These are phyloP conservation scores for Phania funesta DNA, from an alignment of 2,888 invertebrate species.

Conservation along the genomic window DNA sequence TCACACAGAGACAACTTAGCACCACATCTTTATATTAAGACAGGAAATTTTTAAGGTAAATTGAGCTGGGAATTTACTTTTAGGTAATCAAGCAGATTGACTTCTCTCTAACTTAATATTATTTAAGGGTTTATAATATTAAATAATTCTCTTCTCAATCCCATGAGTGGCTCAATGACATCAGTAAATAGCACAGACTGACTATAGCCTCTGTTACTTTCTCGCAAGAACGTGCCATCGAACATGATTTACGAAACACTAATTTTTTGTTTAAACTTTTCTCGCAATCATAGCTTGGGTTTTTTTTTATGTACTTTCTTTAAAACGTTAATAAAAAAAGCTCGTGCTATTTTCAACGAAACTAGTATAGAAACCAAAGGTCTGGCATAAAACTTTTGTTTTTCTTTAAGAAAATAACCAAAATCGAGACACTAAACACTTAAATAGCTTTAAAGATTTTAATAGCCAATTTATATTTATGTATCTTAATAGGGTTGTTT, in stretches of 20 bases:
- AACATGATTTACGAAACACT: neutral
- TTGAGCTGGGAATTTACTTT: neutral
- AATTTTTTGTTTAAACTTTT: neutral
- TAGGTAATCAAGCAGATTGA: neutral
- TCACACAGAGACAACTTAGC: conserved; percentile 2
- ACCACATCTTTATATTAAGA: neutral
- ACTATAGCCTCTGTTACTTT: neutral
- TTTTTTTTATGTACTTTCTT: neutral
- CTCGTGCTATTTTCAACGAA: neutral
- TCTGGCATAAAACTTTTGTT: neutral
- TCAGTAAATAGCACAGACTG: neutral
- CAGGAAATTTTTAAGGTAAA: neutral
- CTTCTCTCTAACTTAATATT: neutral
- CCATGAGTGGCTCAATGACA: neutral
- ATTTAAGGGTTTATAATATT: neutral
- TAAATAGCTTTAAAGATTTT: neutral
- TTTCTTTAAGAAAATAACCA: too few species aligned
- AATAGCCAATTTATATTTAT: too few species aligned
- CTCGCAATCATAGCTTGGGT: neutral
- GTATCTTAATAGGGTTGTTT: too few species aligned
- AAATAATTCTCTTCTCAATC: neutral
- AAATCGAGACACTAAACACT: neutral
- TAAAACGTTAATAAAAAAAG: neutral
- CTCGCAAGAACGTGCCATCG: too few species aligned
- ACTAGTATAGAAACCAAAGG: neutral